Evolutionary conservation across 2,113 vertebrate genomes (phyloP).

Genomic region (Sigmodon hispidus): DNA sequence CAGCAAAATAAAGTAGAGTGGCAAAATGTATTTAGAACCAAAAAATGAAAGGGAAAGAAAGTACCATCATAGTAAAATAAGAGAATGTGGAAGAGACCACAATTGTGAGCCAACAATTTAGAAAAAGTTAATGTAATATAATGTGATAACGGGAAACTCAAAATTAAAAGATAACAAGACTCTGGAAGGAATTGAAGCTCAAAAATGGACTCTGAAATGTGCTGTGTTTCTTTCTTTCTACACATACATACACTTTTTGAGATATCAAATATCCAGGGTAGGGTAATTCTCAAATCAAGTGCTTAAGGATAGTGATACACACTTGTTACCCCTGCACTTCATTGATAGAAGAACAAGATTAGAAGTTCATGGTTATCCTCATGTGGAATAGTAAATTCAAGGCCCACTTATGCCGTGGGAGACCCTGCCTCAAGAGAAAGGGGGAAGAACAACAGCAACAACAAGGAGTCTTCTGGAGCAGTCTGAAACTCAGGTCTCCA

Average conservation of each 20-base stretch:
- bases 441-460: neutral
- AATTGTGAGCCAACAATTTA: neutral
- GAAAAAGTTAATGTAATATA: neutral
- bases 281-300: neutral
- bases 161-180: neutral
- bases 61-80: neutral
- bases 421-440: neutral
- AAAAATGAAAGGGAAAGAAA: neutral
- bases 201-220: neutral
- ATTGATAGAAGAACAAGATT: neutral
- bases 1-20: neutral
- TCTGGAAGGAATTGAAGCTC: neutral
- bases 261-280: neutral
- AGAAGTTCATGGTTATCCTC: neutral
- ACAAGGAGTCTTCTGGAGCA: neutral
- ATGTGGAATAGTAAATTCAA: neutral
- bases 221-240: neutral
- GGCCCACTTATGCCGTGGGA: neutral
- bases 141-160: neutral
- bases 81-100: neutral
- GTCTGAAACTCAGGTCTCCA: neutral
- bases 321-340: neutral
- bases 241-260: neutral
- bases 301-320: neutral
- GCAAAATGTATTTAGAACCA: neutral